phyloP scores from a whole-genome alignment of 2,113 vertebrate species.

The Oxyruncus cristatus region DNA sequence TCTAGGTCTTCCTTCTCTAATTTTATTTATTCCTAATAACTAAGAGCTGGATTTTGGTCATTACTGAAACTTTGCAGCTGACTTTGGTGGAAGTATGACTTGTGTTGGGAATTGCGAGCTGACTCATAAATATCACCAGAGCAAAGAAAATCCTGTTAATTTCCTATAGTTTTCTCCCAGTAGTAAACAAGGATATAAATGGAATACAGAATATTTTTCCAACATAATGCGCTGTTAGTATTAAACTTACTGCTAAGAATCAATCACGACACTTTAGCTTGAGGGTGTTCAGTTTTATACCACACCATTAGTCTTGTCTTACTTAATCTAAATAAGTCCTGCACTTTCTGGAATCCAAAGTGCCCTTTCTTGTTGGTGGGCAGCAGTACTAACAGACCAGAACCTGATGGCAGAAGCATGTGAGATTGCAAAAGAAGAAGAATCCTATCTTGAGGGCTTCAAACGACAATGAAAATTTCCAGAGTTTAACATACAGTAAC shows the following conservation, averaged over 20 bases:
- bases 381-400: slow-evolving; percentile 2
- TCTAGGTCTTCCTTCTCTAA: background rate
- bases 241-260: slow-evolving; percentile 32
- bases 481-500: background rate
- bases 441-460: background rate
- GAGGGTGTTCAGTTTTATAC: background rate
- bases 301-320: slow-evolving; percentile 36
- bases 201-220: background rate
- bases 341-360: slow-evolving; percentile 13
- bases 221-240: background rate
- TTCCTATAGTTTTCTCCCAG: background rate
- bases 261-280: background rate
- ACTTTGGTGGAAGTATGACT: background rate
- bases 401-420: background rate
- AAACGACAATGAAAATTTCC: background rate
- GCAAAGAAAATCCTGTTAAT: background rate
- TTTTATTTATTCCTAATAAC: background rate
- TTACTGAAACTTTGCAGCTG: background rate
- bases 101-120: background rate
- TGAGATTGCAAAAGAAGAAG: background rate
- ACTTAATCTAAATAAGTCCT: slow-evolving; percentile 25
- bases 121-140: background rate
- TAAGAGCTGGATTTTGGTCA: background rate
- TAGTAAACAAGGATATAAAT: slow-evolving; percentile 31
- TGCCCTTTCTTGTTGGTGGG: background rate